These are phyloP conservation scores for Siderastrea siderea DNA, from an alignment of 92 coral and sea anemone species.

Conservation along the genomic window DNA sequence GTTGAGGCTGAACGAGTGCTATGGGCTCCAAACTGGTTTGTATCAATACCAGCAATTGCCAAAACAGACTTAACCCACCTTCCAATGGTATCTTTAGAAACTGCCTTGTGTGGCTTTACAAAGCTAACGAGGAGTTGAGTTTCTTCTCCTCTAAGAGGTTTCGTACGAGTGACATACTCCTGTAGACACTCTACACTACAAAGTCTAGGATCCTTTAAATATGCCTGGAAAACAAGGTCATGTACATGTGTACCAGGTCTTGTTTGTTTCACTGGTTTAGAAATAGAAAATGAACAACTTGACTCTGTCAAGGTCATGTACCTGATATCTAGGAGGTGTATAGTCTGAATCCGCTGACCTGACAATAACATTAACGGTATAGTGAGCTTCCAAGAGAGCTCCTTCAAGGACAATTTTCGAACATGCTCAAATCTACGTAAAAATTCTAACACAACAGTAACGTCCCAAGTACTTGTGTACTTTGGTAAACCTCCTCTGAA, in stretches of 20 bases:
- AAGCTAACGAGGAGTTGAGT: constrained; percentile 53
- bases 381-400: no score
- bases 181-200: constrained; percentile 30
- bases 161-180: constrained; percentile 20
- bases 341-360: constrained; percentile 9
- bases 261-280: no score
- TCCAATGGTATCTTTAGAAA: constrained; percentile 18
- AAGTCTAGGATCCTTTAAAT: not conserved
- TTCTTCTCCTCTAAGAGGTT: constrained; percentile 26
- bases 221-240: no score
- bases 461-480: no score
- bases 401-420: no score
- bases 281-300: no score
- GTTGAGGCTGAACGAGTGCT: constrained; percentile 66
- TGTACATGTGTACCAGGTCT: no score
- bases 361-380: no score
- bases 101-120: constrained; percentile 49
- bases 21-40: constrained; percentile 49
- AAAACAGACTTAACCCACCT: constrained; percentile 36
- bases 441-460: no score
- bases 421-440: no score
- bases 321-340: constrained; percentile 40
- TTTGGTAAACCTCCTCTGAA: no score
- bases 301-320: no score
- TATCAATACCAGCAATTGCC: constrained; percentile 53